phyloP scores from a whole-genome alignment of 1,140 invertebrate species.

The Sycophaga agraensis region DNA sequence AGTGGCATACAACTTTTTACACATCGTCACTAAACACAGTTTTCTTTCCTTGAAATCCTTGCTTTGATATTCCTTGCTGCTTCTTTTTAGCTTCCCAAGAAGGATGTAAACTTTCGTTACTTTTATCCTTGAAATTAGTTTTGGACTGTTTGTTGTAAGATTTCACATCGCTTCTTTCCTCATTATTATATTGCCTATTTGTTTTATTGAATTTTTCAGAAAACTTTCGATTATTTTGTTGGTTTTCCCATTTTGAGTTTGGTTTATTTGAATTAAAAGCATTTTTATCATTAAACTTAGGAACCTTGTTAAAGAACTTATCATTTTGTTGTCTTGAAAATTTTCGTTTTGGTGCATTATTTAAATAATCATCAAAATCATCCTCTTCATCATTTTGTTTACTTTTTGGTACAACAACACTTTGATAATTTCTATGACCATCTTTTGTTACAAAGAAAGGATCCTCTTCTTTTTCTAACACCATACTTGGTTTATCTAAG shows the following conservation, averaged over 20 bases:
- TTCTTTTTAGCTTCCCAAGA: conserved; percentile 55
- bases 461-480: conserved; percentile 38
- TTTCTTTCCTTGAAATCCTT: conserved; percentile 50
- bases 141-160: neutral
- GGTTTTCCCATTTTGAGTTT: conserved; percentile 1
- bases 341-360: conserved; percentile 20
- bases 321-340: conserved; percentile 18
- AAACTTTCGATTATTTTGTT: neutral
- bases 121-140: neutral
- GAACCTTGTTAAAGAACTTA: conserved; percentile 23
- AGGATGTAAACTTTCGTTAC: conserved; percentile 47
- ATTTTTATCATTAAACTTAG: conserved; percentile 15
- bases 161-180: neutral
- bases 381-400: conserved; percentile 7
- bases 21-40: conserved; percentile 43
- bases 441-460: conserved; percentile 44
- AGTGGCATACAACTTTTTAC: conserved; percentile 18
- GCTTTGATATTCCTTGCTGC: conserved; percentile 42
- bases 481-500: neutral
- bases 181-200: conserved; percentile 1
- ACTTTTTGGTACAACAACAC: conserved; percentile 33
- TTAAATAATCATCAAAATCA: neutral
- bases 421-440: conserved; percentile 35
- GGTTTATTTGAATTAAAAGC: conserved; percentile 4
- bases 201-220: neutral